A percentile compares a stretch with the other conserved stretches of the same genome.
Evolutionary conservation across 2,797 vertebrate genomes (phyloP).

Genomic region (Sciurus vulgaris): DNA sequence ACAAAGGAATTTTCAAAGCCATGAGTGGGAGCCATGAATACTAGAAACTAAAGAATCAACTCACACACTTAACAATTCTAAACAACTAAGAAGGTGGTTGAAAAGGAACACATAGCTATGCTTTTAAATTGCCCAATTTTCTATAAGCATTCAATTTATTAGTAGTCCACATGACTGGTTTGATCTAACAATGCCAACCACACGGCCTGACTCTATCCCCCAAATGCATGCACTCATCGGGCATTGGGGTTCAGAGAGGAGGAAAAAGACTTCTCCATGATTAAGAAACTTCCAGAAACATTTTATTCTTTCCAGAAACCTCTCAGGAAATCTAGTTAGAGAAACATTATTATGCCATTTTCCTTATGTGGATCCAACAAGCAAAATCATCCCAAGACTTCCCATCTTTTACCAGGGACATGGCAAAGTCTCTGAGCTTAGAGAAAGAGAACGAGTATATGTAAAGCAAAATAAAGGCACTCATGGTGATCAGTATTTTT

Average conservation of each 20-base stretch:
- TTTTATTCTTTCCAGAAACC: not conserved
- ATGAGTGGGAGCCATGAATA: conserved; percentile 72
- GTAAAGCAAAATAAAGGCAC: conserved; percentile 2
- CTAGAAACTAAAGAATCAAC: conserved; percentile 67
- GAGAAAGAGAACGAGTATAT: not conserved
- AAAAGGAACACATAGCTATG: conserved; percentile 72
- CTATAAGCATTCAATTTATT: conserved; percentile 67
- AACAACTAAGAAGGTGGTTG: conserved; percentile 72
- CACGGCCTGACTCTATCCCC: not conserved
- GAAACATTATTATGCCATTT: not conserved
- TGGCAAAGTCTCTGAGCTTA: not conserved
- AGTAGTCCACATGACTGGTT: conserved; percentile 31
- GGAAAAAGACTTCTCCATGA: not conserved
- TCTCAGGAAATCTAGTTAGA: not conserved
- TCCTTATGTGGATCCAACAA: not conserved
- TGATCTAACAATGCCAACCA: conserved; percentile 28
- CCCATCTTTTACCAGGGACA: not conserved
- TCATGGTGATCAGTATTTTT: conserved; percentile 11
- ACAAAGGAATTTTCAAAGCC: conserved; percentile 71
- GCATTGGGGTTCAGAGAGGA: not conserved
- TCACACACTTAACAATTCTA: conserved; percentile 65
- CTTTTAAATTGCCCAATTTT: conserved; percentile 71
- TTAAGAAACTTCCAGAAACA: conserved; percentile 39
- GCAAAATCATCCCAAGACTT: conserved; percentile 21
- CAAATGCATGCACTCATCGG: not conserved